These are phyloP conservation scores for Pogona vitticeps DNA, from an alignment of 2,113 vertebrate species.

Conservation along the genomic window DNA sequence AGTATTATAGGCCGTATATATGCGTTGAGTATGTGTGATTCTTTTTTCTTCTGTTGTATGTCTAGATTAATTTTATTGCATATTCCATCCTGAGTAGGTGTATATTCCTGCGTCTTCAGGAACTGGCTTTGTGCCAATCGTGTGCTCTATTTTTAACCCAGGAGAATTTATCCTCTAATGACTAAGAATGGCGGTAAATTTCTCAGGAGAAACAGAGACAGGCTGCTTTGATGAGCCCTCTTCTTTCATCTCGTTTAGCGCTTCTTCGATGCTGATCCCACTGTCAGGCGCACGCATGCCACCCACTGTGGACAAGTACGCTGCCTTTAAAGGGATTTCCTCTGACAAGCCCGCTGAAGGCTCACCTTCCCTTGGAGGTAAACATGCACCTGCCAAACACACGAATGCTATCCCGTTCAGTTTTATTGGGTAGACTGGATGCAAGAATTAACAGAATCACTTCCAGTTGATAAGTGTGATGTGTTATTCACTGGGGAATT, in stretches of 20 bases:
- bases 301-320: constrained; percentile 89
- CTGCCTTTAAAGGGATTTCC: constrained; percentile 93
- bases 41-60: neutral
- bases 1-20: too few relatives aligned
- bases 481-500: too few relatives aligned
- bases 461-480: too few relatives aligned
- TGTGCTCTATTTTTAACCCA: neutral
- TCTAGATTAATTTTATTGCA: neutral
- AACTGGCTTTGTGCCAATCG: too few relatives aligned
- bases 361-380: constrained; percentile 85
- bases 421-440: neutral
- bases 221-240: neutral
- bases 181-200: neutral
- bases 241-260: constrained; percentile 72
- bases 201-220: constrained; percentile 13
- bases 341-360: constrained; percentile 86
- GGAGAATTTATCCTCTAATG: neutral
- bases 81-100: neutral
- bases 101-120: neutral
- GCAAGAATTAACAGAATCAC: too few relatives aligned
- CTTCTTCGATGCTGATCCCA: constrained; percentile 87
- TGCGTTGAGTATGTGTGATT: neutral
- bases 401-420: neutral
- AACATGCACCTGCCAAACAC: constrained; percentile 26
- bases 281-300: constrained; percentile 82